phyloP scores from a whole-genome alignment of 2,888 invertebrate genomes.

The Drosophila fungiperda region DNA sequence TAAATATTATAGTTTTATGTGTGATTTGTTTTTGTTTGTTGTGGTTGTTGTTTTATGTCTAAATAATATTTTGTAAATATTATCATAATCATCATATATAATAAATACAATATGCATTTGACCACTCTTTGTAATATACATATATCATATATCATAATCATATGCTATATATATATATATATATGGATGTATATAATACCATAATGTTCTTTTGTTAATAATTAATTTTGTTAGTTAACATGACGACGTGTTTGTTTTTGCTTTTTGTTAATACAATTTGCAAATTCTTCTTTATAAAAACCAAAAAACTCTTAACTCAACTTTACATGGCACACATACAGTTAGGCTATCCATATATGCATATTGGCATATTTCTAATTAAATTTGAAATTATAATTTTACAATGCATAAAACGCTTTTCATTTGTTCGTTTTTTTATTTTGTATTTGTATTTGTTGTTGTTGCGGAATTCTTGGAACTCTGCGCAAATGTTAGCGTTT shows the following conservation, averaged over 20 bases:
- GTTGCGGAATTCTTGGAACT: conserved; percentile 73
- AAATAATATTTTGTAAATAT: conserved; percentile 72
- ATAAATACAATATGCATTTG: conserved; percentile 73
- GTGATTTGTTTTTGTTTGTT: conserved; percentile 24
- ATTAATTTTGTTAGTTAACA: conserved; percentile 81
- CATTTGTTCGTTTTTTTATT: not conserved
- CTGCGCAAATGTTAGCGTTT: conserved; percentile 43
- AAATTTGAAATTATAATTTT: conserved; percentile 50
- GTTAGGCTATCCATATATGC: conserved; percentile 48
- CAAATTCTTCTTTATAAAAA: conserved; percentile 64
- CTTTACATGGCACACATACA: conserved; percentile 68
- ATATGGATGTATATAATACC: conserved; percentile 49
- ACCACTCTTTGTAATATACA: conserved; percentile 45
- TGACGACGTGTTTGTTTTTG: conserved; percentile 82
- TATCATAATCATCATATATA: conserved; percentile 68
- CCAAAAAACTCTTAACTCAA: conserved; percentile 57
- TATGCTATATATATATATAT: conserved; percentile 30
- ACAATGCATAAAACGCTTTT: conserved; percentile 41
- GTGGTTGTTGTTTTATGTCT: conserved; percentile 37
- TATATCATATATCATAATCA: conserved; percentile 21
- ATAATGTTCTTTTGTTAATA: conserved; percentile 60
- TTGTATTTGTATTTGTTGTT: not conserved
- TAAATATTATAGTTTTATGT: conserved; percentile 49
- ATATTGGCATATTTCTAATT: conserved; percentile 37
- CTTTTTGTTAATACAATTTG: conserved; percentile 70